Evolutionary conservation across 2,113 vertebrate species (phyloP), one percentile per base, ranked within the genome.

Genomic region (Acrocephalus kingi): DNA sequence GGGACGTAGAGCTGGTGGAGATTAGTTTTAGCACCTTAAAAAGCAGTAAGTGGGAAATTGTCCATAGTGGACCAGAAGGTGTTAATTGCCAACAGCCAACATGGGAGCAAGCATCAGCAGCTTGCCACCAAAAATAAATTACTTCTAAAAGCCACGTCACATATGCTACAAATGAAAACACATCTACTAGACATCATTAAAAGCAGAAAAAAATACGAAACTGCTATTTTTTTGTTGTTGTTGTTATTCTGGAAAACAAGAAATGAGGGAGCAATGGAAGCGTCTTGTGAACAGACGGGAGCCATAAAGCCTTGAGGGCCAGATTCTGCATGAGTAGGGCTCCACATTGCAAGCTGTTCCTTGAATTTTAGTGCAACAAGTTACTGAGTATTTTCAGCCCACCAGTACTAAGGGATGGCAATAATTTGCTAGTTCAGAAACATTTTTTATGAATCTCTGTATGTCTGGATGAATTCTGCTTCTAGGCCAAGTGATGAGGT

Each of bases 11-110:
- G 85, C 43, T 93, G 63, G 64, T 85, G 45, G 68, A 93, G 68
- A 92, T 95, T 71, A 61, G 33, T 81, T 95, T 95, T 95, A 94
- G 46, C 95, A 91, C 90, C 43, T 94, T 83, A 93, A 96, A 95
- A 97, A 94, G 51, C 72, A 84, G 45, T 35, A 52, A 93, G 82
- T 61, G 52, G 79, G 88, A 94, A 94, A 67, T 73, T 71, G 79
- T 88, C 84, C 82, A 17, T 51, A 45, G 85, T 90, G 88, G 72
- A 74, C 85, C 85, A 95, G 85, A 91, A 95, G 90, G 92, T 88
- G 93, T 80, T 96, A 96, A 97, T 96, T 96, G 71, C 68, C 69
- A 61, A 67, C 59, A 95, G 76, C 87, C 90, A 88, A 84, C 52
- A 48, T 22, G 75, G 72, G 45, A 86, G 52, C 72, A 89, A 76